Percentiles rank a stretch among this genome's conserved stretches.
Conservation (phyloP, 2,888 invertebrate species). For the Acrobasis suavella region DNA sequence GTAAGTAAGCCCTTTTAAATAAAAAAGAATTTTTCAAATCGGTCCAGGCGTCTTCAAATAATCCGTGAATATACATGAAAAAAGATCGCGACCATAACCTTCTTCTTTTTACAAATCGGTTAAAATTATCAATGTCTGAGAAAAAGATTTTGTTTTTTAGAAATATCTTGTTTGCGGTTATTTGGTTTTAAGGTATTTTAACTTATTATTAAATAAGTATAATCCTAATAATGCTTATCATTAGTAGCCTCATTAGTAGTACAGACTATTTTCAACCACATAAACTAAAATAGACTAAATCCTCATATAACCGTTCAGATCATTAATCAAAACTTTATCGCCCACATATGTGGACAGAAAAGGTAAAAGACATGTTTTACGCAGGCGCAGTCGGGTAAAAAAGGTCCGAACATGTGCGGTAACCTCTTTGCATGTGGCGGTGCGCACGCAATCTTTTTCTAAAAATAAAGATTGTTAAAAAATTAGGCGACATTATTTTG, state of each 20-base stretch:
- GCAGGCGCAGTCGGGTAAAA: conserved; percentile 33
- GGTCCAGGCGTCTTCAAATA: no score
- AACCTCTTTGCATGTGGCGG: conserved; percentile 42
- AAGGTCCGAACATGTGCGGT: conserved; percentile 42
- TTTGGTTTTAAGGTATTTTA: no score
- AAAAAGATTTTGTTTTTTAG: no score
- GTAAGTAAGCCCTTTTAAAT: no score
- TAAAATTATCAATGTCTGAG: no score
- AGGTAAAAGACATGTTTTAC: conserved; percentile 36
- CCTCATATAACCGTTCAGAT: conserved; percentile 8
- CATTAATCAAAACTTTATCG: conserved; percentile 29
- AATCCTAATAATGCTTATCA: no score
- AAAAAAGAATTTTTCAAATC: no score
- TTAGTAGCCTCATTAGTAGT: background rate
- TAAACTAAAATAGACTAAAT: background rate
- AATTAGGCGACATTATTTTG: background rate
- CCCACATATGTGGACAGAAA: conserved; percentile 26
- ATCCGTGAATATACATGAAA: no score
- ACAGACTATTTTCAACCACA: background rate
- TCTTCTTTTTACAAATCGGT: no score
- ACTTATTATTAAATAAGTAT: no score
- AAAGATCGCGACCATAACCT: no score
- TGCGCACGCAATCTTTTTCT: conserved; percentile 6
- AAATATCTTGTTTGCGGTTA: no score
- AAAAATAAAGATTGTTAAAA: conserved; percentile 1